Evolutionary conservation across 2,797 vertebrate species (phyloP), one percentile per base, ranked within the genome.

Genomic region (Clamator glandarius): DNA sequence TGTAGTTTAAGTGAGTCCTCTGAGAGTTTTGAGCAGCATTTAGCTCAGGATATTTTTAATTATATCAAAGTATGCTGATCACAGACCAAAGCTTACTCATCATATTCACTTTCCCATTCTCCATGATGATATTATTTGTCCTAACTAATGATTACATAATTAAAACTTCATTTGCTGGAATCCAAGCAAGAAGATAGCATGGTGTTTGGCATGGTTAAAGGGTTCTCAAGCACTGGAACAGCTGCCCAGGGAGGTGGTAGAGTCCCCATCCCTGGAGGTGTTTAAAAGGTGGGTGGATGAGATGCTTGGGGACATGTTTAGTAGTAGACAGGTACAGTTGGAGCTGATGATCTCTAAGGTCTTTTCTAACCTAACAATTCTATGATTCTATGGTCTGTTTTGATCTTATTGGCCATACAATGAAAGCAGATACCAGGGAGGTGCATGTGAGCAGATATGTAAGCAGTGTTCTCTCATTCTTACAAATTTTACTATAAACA

Each of bases 41-140:
- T 90, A 87, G 48, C 50, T 91, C 28, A 50, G 64, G 24, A 31
- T 94, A 62, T 86, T 93, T 93, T 89, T 92, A 93, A 94, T 94
- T 92, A 67, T 70, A 69, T 42, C 48, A 24, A 93, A 78, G 31
- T 35, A 35, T 61, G 20, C 59, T 89, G 69, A 89, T 93, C 73
- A 84, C 70, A 88, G 59, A 90, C 64, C 70, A 84, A 74, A 95
- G 52, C n/a, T 92, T 68, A 78, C 41, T 90, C 55, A 54, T 64
- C 33, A 6, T 58, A 46, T 57, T 94, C 41, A 69, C 48, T 84
- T 87, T 85, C 33, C 59, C 33, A 46, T 75, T 75, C 50, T 58
- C 54, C 77, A 52, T 12, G 7, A 39, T 79, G 35, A 46, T 48
- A 54, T 69, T 84, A 61, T 82, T 93, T 88, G 25, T 14, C 41